phyloP scores from a whole-genome alignment of 1,140 invertebrate species.

The Sipha flava region DNA sequence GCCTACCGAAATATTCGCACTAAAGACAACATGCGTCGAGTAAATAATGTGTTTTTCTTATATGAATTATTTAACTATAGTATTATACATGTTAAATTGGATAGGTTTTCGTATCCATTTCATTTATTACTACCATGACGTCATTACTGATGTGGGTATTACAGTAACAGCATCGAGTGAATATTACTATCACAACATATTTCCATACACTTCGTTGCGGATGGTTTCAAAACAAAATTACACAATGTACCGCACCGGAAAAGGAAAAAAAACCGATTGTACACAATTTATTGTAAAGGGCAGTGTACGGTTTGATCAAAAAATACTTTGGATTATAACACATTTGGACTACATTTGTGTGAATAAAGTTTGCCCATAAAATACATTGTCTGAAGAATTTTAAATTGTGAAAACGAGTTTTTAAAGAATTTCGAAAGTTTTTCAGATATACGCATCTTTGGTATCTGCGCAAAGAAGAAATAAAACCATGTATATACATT shows the following conservation, averaged over 20 bases:
- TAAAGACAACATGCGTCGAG: too few species aligned
- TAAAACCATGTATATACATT: neutral
- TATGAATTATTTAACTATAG: too few species aligned
- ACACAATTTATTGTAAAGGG: neutral
- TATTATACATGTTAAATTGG: too few species aligned
- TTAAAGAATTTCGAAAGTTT: neutral
- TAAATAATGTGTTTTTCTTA: too few species aligned
- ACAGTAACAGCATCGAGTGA: too few species aligned
- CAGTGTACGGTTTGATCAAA: neutral
- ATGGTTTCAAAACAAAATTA: neutral
- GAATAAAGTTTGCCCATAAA: neutral
- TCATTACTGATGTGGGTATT: too few species aligned
- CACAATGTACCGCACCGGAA: neutral
- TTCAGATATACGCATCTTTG: neutral
- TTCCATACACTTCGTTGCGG: neutral
- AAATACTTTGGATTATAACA: conserved; percentile 7
- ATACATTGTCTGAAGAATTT: neutral
- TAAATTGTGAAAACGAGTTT: neutral
- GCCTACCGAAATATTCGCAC: too few species aligned
- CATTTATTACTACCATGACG: too few species aligned
- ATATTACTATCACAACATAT: too few species aligned
- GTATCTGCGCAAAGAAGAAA: neutral
- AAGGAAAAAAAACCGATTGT: neutral
- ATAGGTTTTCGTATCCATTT: too few species aligned
- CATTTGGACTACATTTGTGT: neutral